Evolutionary conservation across 2,888 invertebrate species (phyloP), one percentile per base, ranked within the genome.

Genomic region (Bombylius major): DNA sequence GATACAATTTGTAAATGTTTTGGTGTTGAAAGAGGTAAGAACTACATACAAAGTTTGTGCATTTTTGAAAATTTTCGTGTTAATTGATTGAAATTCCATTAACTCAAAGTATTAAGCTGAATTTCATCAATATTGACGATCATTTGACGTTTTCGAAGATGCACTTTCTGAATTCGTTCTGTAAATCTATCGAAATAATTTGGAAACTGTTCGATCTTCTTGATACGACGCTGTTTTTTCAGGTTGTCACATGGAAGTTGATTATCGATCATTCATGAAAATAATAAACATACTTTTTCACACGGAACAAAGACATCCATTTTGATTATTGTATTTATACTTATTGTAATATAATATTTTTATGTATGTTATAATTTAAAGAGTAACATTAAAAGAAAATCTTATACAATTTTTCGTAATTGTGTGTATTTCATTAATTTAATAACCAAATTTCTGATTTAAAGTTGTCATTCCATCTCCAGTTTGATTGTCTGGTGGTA

Each of bases 391-490:
- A 54, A 23, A 14, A 11, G 39, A 50, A 47, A 47, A n/a, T 14
- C 13, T 14, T n/a, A 23, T 23, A 23, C 23, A 23, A 23, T 23
- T 23, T 23, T 23, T 2, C 23, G 33, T 12, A 48, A 14, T 50
- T 39, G 7, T 50, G 34, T 33, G 7, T 49, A 33, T 34, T 50
- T 8, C n/a, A 45, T 45, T 14, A 39, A 45, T 12, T 79, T 72
- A 89, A 70, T 89, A 89, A 23, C 89, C 89, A 69, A 79, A 83
- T 73, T 86, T 88, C 45, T 84, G 83, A 73, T 89, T 89, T 45
- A 89, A 76, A 63, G 77, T 78, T 4, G 88, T 89, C 63, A 80
- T 78, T 6, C 89, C 89, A 73, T 89, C 89, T 1, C 89, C 89
- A 49, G 78, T 78, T 73, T 90, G 89, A 66, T 81, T 78, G 62